A percentile compares a stretch with the other conserved stretches of the same genome.
phyloP scores from a whole-genome alignment of 2,888 invertebrate genomes.

The Tenthredo scrophulariae region DNA sequence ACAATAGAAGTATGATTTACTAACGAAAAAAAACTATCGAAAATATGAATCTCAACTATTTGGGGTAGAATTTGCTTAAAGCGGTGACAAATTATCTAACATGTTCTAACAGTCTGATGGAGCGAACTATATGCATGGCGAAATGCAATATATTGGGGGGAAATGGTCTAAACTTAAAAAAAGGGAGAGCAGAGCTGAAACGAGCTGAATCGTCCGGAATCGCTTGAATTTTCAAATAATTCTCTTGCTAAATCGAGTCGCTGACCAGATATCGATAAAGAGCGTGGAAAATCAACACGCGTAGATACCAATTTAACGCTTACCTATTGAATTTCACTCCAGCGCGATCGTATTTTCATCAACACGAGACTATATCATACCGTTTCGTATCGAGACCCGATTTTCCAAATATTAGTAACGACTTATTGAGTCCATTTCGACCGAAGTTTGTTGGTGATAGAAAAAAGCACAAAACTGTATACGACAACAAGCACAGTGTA shows the following conservation, averaged over 20 bases:
- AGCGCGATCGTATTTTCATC: conserved; percentile 8
- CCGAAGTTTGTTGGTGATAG: not conserved
- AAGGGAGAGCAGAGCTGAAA: not conserved
- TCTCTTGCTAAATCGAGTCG: conserved; percentile 1
- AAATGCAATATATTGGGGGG: not conserved
- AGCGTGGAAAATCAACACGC: not conserved
- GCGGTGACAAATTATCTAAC: too few species aligned
- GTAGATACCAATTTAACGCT: conserved; percentile 18
- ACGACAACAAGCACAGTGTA: not conserved
- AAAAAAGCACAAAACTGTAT: not conserved
- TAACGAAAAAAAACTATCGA: not conserved
- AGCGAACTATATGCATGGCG: not conserved
- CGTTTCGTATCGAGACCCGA: not conserved
- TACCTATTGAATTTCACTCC: conserved; percentile 5
- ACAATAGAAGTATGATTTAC: not conserved
- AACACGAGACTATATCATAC: not conserved
- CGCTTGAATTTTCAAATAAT: not conserved
- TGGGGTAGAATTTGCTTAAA: not conserved
- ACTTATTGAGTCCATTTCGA: not conserved
- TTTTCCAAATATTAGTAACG: conserved; percentile 1
- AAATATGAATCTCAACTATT: not conserved
- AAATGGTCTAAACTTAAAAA: not conserved
- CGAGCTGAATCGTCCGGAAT: not conserved
- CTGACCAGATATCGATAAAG: not conserved
- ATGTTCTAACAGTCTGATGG: not conserved